Percentiles rank a stretch among this genome's conserved stretches.
These are phyloP conservation scores for Orthosia cruda DNA, from an alignment of 2,888 invertebrate species.

Conservation along the genomic window DNA sequence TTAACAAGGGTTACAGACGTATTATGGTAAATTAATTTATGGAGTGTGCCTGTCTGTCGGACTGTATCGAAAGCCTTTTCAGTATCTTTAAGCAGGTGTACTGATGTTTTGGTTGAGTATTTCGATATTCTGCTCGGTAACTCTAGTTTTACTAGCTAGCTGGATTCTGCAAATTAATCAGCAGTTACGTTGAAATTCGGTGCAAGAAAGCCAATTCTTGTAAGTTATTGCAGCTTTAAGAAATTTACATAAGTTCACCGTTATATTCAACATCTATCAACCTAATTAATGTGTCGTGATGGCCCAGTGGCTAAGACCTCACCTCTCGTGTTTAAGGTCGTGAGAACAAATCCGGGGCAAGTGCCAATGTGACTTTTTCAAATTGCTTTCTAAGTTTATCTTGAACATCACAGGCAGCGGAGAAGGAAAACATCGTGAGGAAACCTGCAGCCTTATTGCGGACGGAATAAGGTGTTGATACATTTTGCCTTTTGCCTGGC, in stretches of 20 bases:
- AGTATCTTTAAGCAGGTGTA: not conserved
- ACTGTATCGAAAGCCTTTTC: slow-evolving; percentile 26
- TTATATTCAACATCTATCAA: not conserved
- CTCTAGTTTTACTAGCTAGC: slow-evolving; percentile 29
- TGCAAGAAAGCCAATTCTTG: not conserved
- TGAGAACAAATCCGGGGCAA: no score
- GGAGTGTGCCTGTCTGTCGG: not conserved
- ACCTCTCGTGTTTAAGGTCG: no score
- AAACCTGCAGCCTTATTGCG: no score
- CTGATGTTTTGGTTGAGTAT: not conserved
- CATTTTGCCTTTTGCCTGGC: no score
- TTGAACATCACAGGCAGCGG: no score
- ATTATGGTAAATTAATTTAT: slow-evolving; percentile 13
- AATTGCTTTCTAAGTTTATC: no score
- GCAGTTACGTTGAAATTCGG: not conserved
- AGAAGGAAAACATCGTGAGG: no score
- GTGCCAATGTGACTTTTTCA: no score
- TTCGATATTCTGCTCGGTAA: slow-evolving; percentile 7
- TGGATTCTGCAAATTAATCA: slow-evolving; percentile 12
- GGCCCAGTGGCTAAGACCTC: no score
- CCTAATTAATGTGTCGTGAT: not conserved
- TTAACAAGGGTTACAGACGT: not conserved
- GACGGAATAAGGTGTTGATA: no score
- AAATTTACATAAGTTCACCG: not conserved
- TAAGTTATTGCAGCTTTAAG: not conserved